phyloP scores from a whole-genome alignment of 2,888 invertebrate genomes.

The Pristionchus entomophagus region DNA sequence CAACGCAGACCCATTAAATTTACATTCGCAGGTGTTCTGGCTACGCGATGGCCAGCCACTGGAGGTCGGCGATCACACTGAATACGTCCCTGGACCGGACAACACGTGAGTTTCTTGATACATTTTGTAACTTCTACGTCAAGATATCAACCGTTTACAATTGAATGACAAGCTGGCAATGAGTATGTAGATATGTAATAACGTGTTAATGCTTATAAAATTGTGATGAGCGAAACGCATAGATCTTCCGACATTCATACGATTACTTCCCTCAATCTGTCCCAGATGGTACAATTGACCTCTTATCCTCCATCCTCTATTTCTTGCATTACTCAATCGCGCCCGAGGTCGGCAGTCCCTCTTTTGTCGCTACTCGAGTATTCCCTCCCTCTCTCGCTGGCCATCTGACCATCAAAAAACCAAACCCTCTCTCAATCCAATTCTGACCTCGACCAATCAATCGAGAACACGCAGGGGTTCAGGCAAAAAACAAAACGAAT shows the following conservation, averaged over 20 bases:
- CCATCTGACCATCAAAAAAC: slow-evolving; percentile 41
- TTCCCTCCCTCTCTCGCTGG: neutral
- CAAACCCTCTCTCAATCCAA: neutral
- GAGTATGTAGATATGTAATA: too few species aligned
- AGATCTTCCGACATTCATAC: neutral
- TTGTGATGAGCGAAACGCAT: too few species aligned
- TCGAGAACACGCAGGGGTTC: neutral
- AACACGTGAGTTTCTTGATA: slow-evolving; percentile 52
- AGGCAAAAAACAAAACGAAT: neutral
- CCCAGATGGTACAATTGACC: slow-evolving; percentile 25
- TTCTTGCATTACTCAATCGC: slow-evolving; percentile 9
- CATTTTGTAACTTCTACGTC: too few species aligned
- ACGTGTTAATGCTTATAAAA: too few species aligned
- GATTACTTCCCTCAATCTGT: neutral
- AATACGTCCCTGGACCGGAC: slow-evolving; percentile 52
- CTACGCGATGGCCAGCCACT: slow-evolving; percentile 64
- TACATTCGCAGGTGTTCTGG: slow-evolving; percentile 57
- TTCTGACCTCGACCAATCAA: slow-evolving; percentile 37
- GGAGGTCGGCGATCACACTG: slow-evolving; percentile 51
- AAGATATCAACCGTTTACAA: too few species aligned
- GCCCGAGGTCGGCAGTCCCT: neutral
- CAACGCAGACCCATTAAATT: neutral
- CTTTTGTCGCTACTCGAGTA: slow-evolving; percentile 25
- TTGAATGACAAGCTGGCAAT: too few species aligned
- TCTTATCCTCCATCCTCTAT: neutral